Conservation (phyloP, 2,797 vertebrate genomes). For the Trichosurus vulpecula region DNA sequence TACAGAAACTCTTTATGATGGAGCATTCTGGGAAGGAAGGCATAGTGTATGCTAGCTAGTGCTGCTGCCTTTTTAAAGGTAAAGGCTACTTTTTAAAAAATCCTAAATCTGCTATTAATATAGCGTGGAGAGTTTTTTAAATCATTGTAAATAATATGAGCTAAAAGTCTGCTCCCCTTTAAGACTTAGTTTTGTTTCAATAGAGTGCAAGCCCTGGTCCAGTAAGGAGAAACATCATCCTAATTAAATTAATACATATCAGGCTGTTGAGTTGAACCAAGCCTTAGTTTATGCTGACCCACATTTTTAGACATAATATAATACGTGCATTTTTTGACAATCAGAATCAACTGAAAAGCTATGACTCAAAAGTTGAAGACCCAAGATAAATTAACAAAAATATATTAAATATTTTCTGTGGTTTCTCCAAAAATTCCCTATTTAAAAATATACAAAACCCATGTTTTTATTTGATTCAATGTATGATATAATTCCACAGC, state of each 20-base stretch:
- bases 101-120: constrained; percentile 19
- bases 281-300: constrained; percentile 35
- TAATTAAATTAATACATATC: constrained; percentile 8
- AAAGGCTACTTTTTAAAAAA: background rate
- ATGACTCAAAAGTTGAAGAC: background rate
- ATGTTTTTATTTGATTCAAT: background rate
- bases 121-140: background rate
- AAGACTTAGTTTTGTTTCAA: constrained; percentile 22
- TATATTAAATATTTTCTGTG: background rate
- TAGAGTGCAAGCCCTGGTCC: background rate
- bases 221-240: background rate
- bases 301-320: constrained; percentile 32
- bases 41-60: constrained; percentile 27
- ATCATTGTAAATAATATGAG: constrained; percentile 52
- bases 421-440: background rate
- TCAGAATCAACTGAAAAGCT: constrained; percentile 35
- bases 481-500: background rate
- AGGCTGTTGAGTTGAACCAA: background rate
- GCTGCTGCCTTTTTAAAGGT: constrained; percentile 52
- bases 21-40: background rate
- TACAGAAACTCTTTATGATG: constrained; percentile 69
- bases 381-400: background rate
- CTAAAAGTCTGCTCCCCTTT: background rate
- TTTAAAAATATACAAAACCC: background rate
- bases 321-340: constrained; percentile 23